These are phyloP conservation scores for Trichonephila clavipes DNA, from an alignment of 1,140 invertebrate genomes.

Conservation along the genomic window DNA sequence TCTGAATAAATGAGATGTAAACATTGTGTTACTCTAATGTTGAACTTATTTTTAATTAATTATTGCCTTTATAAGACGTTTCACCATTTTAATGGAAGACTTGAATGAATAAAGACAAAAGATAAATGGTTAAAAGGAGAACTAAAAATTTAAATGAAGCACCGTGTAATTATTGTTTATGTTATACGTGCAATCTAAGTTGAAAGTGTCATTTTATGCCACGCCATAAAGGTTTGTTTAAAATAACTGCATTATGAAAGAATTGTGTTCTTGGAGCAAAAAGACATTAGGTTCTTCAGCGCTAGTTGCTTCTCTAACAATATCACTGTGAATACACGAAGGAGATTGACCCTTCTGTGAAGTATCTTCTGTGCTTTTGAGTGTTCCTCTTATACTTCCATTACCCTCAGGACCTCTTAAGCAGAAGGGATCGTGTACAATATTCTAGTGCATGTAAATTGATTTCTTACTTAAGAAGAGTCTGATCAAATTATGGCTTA, in stretches of 20 bases:
- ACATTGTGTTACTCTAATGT: not conserved
- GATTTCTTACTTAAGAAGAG: not conserved
- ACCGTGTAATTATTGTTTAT: no score
- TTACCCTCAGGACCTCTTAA: conserved; percentile 1
- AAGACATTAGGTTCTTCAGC: no score
- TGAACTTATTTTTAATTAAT: not conserved
- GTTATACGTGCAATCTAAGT: no score
- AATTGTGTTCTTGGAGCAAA: no score
- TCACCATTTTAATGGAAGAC: not conserved
- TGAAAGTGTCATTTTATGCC: no score
- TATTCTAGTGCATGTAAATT: not conserved
- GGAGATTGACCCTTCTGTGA: not conserved
- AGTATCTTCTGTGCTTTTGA: not conserved
- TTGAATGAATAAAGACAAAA: not conserved
- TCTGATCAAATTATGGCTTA: not conserved
- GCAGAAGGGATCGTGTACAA: not conserved
- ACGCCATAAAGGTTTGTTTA: no score
- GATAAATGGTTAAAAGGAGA: not conserved
- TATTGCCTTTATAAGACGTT: not conserved
- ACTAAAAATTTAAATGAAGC: not conserved
- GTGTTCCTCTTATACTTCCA: not conserved
- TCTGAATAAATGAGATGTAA: not conserved
- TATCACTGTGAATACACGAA: not conserved
- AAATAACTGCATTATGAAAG: no score
- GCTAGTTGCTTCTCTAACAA: not conserved